Evolutionary conservation across 2,113 vertebrate species (phyloP).

Genomic region (Halcyon senegalensis): DNA sequence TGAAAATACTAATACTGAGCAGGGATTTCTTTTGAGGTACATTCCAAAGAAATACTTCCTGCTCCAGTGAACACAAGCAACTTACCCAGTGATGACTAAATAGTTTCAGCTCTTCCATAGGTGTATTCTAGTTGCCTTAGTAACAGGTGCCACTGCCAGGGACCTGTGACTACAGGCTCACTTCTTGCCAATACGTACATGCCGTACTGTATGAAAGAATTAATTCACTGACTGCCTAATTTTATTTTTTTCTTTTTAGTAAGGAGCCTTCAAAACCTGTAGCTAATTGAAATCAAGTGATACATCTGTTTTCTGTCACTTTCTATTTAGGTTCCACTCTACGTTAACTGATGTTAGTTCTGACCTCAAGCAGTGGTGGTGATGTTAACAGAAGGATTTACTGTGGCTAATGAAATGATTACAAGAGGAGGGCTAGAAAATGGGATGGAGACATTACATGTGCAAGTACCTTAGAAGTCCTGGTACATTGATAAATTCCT

Average conservation of each 20-base stretch:
- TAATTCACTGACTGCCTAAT: conserved; percentile 21
- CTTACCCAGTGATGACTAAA: conserved; percentile 32
- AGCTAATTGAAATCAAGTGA: background rate
- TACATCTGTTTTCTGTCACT: background rate
- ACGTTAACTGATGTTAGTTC: background rate
- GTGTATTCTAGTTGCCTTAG: conserved; percentile 8
- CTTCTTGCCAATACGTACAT: background rate
- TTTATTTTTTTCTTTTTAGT: background rate
- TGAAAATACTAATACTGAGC: conserved; percentile 3
- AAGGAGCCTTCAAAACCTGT: conserved; percentile 13
- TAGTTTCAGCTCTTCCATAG: conserved; percentile 18
- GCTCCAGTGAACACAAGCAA: conserved; percentile 21
- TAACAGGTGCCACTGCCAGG: background rate
- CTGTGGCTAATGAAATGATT: background rate
- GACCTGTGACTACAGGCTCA: background rate
- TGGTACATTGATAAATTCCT: background rate
- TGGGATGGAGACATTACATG: background rate
- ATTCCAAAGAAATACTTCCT: conserved; percentile 47
- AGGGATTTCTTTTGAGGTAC: conserved; percentile 38
- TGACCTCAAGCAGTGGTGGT: background rate
- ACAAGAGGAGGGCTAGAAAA: background rate
- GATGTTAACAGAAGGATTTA: background rate
- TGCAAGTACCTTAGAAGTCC: background rate
- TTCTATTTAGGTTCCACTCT: background rate
- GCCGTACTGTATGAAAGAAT: conserved; percentile 23